Conservation (phyloP, 2,797 vertebrate genomes). For the Galaxias olidus region DNA sequence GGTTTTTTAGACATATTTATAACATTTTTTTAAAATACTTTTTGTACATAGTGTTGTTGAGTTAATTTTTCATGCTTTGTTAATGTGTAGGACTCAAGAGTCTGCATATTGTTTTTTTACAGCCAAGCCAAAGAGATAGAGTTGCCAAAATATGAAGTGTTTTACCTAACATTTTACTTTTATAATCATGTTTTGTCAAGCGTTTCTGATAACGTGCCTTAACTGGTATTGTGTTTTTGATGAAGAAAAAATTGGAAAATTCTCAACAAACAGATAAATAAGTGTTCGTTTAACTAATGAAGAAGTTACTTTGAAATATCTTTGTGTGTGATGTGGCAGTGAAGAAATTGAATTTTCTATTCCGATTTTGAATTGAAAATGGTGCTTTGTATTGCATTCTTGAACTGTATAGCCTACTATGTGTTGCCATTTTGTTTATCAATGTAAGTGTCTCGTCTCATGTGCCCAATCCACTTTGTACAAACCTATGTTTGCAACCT, state of each 20-base stretch:
- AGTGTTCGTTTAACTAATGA: slow-evolving; percentile 54
- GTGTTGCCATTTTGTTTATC: slow-evolving; percentile 42
- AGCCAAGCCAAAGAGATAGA: slow-evolving; percentile 74
- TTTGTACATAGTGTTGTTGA: slow-evolving; percentile 80
- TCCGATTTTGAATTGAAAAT: slow-evolving; percentile 50
- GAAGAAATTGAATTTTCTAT: slow-evolving; percentile 60
- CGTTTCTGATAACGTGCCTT: slow-evolving; percentile 57
- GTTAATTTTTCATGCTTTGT: slow-evolving; percentile 66
- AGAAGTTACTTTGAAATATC: slow-evolving; percentile 46
- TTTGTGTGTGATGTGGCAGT: slow-evolving; percentile 66
- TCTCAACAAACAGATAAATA: slow-evolving; percentile 21
- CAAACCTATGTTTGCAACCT: slow-evolving; percentile 41
- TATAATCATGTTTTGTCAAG: slow-evolving; percentile 1
- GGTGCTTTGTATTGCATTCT: slow-evolving; percentile 74
- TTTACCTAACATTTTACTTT: slow-evolving; percentile 1
- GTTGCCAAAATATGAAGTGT: slow-evolving; percentile 53
- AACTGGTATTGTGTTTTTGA: slow-evolving; percentile 41
- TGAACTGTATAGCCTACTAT: slow-evolving; percentile 66
- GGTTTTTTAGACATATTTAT: slow-evolving; percentile 82
- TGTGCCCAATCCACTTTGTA: slow-evolving; percentile 67
- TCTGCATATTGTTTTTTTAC: slow-evolving; percentile 60
- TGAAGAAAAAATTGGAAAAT: slow-evolving; percentile 49
- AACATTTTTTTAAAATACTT: slow-evolving; percentile 73
- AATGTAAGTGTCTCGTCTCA: slow-evolving; percentile 43
- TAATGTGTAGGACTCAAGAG: slow-evolving; percentile 53